Base-by-base conservation (phyloP, 1,140 invertebrate genomes). In the Hermetia illucens region DNA sequence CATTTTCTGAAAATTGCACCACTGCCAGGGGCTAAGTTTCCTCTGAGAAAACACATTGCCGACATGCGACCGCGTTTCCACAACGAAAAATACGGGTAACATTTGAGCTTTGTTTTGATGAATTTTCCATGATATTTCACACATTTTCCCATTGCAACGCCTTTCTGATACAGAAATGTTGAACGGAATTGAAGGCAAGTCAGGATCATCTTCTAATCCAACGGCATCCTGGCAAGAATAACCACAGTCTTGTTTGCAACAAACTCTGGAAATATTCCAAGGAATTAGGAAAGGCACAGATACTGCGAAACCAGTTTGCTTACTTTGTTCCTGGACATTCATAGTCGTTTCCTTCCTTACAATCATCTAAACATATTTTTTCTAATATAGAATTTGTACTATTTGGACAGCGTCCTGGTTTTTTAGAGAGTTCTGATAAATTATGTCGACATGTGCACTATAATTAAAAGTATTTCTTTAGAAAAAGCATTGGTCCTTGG, bases 51-150 rank as follows among this genome's bases (percentile, higher is more conserved):
- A 72, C 17, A 65, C 46, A 8, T 57, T 55, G 1, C 72, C 73
- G 12, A 69, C 57, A 24, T 74, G 62, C 35, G 70, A 70, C 13
- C 72, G 57, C 39, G 71, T 67, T 49, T 77, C 69, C 0, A 75
- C 48, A 3, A 70, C 34, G 42, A 64, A 71, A 9, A 68, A 43
- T 0, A 66, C 40, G n/a, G 41, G 47, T 6, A 38, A 34, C 1
- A 40, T 30, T 18, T 13, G 31, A 6, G 5, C 8, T 19, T 16
- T 4, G 21, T 16, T 18, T 8, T 9, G 17, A 20, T 5, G 6
- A 16, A 35, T 35, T 35, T 20, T 4, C 34, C 34, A 35, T 17
- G 34, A 66, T 24, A 52, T 49, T 1, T 66, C 49, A n/a, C 49
- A 33, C 2, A 68, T 39, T 0, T 38, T 44, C 41, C 47, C 51